phyloP scores from a whole-genome alignment of 1,140 invertebrate species.

The Drosophila obscura region DNA sequence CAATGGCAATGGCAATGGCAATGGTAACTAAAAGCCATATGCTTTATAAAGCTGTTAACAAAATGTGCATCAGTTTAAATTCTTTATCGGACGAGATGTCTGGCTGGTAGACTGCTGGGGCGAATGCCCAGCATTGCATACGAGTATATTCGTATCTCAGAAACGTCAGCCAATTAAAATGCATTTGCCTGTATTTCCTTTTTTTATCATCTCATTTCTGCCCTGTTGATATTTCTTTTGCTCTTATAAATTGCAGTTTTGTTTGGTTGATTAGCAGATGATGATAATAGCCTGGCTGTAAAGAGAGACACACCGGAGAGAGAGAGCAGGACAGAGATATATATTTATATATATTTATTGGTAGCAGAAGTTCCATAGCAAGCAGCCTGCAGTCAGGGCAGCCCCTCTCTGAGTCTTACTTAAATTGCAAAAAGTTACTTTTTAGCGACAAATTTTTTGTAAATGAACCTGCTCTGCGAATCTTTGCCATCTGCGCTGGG shows the following conservation, averaged over 20 bases:
- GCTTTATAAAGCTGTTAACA: constrained; percentile 83
- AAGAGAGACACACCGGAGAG: neutral
- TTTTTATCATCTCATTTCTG: constrained; percentile 9
- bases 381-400: too few relatives aligned
- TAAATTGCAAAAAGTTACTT: constrained; percentile 1
- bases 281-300: constrained; percentile 2
- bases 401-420: too few relatives aligned
- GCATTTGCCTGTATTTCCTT: constrained; percentile 66
- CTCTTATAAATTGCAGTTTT: constrained; percentile 34
- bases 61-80: constrained; percentile 83
- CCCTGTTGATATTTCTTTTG: constrained; percentile 22
- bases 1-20: constrained; percentile 18
- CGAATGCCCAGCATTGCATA: constrained; percentile 69
- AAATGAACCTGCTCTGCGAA: constrained; percentile 45
- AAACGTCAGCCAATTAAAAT: constrained; percentile 79
- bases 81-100: constrained; percentile 78
- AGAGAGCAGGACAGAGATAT: too few relatives aligned
- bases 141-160: constrained; percentile 55
- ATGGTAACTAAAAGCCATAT: constrained; percentile 76
- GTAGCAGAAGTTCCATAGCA: too few relatives aligned
- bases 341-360: too few relatives aligned
- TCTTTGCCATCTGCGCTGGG: constrained; percentile 33
- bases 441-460: constrained; percentile 39
- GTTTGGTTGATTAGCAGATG: constrained; percentile 30
- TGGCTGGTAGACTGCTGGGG: constrained; percentile 48